These are phyloP conservation scores for Atopsyche davidsoni DNA, from an alignment of 1,140 invertebrate species.

Conservation along the genomic window DNA sequence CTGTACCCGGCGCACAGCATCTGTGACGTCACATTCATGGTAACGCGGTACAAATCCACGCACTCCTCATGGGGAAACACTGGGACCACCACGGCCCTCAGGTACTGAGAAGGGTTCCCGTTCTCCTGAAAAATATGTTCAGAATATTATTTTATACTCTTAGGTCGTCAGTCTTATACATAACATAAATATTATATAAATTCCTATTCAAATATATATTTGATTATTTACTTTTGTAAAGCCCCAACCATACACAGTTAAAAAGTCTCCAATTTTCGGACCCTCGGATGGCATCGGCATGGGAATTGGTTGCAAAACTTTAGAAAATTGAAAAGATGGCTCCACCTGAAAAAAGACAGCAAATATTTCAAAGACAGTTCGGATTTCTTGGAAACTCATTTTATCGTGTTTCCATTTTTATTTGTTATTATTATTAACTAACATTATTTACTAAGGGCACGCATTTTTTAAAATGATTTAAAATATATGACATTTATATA, in stretches of 20 bases:
- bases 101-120: conserved; percentile 20
- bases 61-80: conserved; percentile 26
- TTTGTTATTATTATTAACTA: too few relatives aligned
- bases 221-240: conserved; percentile 9
- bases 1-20: conserved; percentile 68
- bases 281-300: background rate
- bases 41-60: conserved; percentile 13
- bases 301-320: conserved; percentile 3
- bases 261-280: conserved; percentile 1
- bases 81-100: conserved; percentile 15
- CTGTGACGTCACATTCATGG: conserved; percentile 49
- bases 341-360: conserved; percentile 7
- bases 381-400: background rate
- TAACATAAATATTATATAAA: too few relatives aligned
- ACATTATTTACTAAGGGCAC: too few relatives aligned
- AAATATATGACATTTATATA: too few relatives aligned
- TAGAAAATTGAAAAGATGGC: conserved; percentile 1
- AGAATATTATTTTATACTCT: too few relatives aligned
- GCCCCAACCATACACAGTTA: conserved; percentile 14
- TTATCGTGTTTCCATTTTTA: too few relatives aligned
- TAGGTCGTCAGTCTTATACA: too few relatives aligned
- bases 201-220: background rate
- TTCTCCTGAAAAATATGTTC: conserved; percentile 23
- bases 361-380: background rate
- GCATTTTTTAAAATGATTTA: too few relatives aligned